Conservation (phyloP, 2,113 vertebrate species). For the Bothrops jararaca region DNA sequence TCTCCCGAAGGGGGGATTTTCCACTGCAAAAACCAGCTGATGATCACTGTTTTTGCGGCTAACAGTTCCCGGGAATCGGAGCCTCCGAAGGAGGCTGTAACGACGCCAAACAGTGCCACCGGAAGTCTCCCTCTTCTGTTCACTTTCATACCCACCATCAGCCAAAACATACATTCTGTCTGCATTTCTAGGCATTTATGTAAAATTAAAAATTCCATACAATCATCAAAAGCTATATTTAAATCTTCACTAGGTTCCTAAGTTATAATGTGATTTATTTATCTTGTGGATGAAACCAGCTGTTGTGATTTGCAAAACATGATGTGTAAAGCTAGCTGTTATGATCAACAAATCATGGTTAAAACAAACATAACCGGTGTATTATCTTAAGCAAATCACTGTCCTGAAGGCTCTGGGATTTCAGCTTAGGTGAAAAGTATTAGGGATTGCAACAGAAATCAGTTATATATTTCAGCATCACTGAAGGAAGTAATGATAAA, state of each 20-base stretch:
- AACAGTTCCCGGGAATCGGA: too few species aligned
- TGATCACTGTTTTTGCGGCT: too few species aligned
- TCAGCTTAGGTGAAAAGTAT: not conserved
- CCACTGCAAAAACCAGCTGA: too few species aligned
- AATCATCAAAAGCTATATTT: not conserved
- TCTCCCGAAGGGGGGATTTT: too few species aligned
- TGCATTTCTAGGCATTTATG: not conserved
- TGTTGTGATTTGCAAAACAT: not conserved
- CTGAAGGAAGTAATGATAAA: not conserved
- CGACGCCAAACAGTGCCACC: too few species aligned
- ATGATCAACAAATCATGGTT: not conserved
- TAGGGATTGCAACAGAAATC: not conserved
- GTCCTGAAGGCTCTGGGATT: too few species aligned
- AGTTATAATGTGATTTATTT: not conserved
- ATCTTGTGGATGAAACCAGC: not conserved
- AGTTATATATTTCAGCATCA: not conserved
- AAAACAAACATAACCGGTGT: not conserved
- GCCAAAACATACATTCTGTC: not conserved
- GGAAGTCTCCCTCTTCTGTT: too few species aligned
- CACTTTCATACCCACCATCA: not conserved
- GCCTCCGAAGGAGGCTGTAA: too few species aligned
- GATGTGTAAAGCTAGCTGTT: not conserved
- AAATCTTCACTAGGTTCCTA: not conserved
- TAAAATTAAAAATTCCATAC: not conserved
- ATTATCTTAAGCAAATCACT: not conserved